Evolutionary conservation across 2,113 vertebrate genomes (phyloP).

Genomic region (Anas platyrhynchos): DNA sequence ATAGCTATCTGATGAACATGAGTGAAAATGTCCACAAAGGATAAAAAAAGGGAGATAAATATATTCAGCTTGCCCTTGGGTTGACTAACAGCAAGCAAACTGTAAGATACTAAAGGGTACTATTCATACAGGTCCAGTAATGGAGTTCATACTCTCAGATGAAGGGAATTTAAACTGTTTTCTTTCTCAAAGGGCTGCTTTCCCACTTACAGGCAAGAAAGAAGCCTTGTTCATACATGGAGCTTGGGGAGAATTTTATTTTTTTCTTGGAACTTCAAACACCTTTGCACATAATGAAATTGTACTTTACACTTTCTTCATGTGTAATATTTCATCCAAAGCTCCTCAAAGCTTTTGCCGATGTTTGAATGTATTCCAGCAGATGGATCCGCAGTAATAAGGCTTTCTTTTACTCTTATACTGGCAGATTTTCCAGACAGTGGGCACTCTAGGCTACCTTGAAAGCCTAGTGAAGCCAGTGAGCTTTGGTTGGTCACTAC

Average conservation of each 20-base stretch:
- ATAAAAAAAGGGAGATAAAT: background rate
- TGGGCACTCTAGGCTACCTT: background rate
- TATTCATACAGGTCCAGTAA: background rate
- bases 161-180: background rate
- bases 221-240: background rate
- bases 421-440: background rate
- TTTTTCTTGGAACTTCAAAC: background rate
- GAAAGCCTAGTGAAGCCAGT: background rate
- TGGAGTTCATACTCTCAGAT: background rate
- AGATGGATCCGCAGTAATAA: background rate
- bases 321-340: background rate
- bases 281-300: background rate
- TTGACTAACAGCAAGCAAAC: background rate
- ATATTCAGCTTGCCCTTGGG: background rate
- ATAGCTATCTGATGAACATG: background rate
- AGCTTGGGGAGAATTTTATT: background rate
- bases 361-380: background rate
- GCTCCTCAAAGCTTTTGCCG: background rate
- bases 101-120: background rate
- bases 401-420: background rate
- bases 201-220: background rate
- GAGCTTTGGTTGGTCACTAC: background rate
- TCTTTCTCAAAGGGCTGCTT: background rate
- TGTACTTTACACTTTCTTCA: background rate
- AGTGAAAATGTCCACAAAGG: background rate